Conservation (phyloP, 2,888 invertebrate genomes). For the Rhagophthalmus giganteus region DNA sequence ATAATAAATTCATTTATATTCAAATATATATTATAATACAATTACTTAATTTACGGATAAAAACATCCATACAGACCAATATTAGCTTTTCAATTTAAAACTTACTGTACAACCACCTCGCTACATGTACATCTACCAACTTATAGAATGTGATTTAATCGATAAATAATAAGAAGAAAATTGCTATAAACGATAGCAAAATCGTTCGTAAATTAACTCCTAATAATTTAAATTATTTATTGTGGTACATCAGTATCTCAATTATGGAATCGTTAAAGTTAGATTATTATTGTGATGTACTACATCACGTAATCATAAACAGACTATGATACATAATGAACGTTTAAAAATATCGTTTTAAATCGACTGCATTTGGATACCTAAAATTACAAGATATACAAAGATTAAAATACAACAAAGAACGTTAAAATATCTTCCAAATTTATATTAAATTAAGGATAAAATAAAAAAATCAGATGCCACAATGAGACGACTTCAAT, state of each 20-base stretch:
- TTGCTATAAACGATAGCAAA: constrained; percentile 10
- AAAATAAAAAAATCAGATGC: constrained; percentile 39
- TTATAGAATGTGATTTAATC: constrained; percentile 30
- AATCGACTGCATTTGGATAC: too few species aligned
- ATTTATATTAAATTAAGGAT: constrained; percentile 15
- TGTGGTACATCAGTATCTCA: constrained; percentile 12
- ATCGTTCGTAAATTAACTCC: constrained; percentile 8
- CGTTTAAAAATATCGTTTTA: too few species aligned
- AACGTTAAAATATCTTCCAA: too few species aligned
- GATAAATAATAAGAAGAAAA: constrained; percentile 16
- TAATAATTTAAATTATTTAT: constrained; percentile 15
- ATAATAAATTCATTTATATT: constrained; percentile 51
- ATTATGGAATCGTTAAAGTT: constrained; percentile 7
- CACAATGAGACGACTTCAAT: constrained; percentile 29
- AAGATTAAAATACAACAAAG: too few species aligned
- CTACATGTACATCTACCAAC: constrained; percentile 53
- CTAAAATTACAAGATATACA: too few species aligned
- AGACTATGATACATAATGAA: too few species aligned
- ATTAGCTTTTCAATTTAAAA: constrained; percentile 44
- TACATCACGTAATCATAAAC: too few species aligned
- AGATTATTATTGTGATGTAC: constrained; percentile 5
- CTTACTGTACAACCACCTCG: constrained; percentile 55
- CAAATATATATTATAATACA: constrained; percentile 52
- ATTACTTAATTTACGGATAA: constrained; percentile 45
- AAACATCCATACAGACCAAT: constrained; percentile 41